Percentiles rank a stretch among this genome's conserved stretches.
Evolutionary conservation across 2,888 invertebrate species (phyloP).

Genomic region (Thera obeliscata): DNA sequence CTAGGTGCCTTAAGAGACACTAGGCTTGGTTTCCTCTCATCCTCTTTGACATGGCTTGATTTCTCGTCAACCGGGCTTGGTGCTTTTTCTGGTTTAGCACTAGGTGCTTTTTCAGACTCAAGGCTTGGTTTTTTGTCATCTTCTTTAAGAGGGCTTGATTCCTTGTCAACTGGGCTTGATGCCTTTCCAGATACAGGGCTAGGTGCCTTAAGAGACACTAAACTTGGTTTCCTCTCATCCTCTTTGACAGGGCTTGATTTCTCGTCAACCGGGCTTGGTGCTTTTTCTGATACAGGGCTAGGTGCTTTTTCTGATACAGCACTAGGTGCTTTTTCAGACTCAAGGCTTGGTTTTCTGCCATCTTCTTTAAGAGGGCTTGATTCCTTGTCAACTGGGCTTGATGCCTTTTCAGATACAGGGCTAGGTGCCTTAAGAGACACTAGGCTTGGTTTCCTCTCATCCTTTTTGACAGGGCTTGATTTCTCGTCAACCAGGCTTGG

Average conservation of each 20-base stretch:
- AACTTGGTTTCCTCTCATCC: conserved; percentile 11
- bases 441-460: background rate
- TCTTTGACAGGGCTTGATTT: background rate
- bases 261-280: conserved; percentile 5
- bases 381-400: too few species aligned
- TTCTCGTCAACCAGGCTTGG: conserved; percentile 22
- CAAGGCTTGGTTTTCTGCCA: too few species aligned
- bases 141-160: background rate
- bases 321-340: background rate
- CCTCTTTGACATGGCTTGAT: too few species aligned
- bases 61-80: background rate
- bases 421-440: conserved; percentile 1
- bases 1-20: too few species aligned
- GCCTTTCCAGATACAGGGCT: conserved; percentile 22
- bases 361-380: too few species aligned
- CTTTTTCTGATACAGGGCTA: conserved; percentile 15
- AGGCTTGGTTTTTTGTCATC: background rate
- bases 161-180: conserved; percentile 24
- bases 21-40: too few species aligned
- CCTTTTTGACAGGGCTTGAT: conserved; percentile 11
- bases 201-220: background rate
- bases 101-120: background rate
- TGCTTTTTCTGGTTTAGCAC: conserved; percentile 1
- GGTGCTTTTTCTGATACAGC: background rate
- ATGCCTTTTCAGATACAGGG: conserved; percentile 1